Evolutionary conservation across 2,888 invertebrate species (phyloP), one percentile per base, ranked within the genome.

Genomic region (Halocaridina rubra): DNA sequence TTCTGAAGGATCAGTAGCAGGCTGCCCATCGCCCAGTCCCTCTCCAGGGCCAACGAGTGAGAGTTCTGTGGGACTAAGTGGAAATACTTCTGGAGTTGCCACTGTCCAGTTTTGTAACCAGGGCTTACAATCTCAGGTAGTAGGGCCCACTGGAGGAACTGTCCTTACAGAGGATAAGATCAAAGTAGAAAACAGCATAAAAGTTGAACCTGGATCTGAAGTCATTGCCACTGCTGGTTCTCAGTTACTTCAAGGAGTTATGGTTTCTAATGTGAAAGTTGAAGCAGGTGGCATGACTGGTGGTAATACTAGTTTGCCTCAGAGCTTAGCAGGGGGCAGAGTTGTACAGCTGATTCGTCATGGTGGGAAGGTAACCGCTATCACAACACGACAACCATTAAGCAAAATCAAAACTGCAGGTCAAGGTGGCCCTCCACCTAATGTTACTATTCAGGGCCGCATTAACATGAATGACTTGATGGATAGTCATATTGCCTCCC

Each of bases 201-300:
- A 84, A 32, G 69, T 67, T 33, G 84, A 84, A 24, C 74, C 64
- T 53, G 64, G 74, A 29, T 79, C 61, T 19, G 84, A 84, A 33
- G 69, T 79, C n/a, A 79, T 84, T 46, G 77, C 71, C n/a, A 30
- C 80, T 24, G 33, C 86, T 16, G 10, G 74, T 39, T 79, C 79
- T 29, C 84, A 79, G 30, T 24, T 84, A 75, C 32, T 84, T 3
- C 88, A 86, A 64, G 82, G 84, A 74, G 86, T 88, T 5, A 84
- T 88, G 32, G 88, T 88, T 30, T 88, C 88, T 16, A 88, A 84
- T 88, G 84, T 86, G n/a, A 88, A 88, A 78, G 81, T 82, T n/a
- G 88, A 88, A 69, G 85, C 79, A 22, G 69, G 78, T 22, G 74
- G 77, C 76, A 33, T 85, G 27, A 64, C 78, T 39, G 74, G 57